Conservation (phyloP, 2,113 vertebrate genomes). For the Hemiscyllium ocellatum region DNA sequence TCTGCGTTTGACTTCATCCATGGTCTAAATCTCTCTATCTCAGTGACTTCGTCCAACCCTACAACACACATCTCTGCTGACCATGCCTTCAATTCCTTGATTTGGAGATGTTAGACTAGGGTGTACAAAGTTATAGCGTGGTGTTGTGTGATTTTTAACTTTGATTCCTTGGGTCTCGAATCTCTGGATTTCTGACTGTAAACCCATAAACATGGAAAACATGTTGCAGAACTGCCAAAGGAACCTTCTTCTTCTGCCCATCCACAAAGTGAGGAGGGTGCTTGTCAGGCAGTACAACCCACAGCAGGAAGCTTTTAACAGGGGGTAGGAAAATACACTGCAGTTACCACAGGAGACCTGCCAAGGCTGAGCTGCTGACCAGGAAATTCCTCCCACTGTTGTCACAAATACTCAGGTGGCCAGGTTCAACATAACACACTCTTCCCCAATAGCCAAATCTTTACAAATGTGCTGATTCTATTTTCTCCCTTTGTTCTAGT, state of each 20-base stretch:
- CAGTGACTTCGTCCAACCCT: neutral
- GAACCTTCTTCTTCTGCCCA: neutral
- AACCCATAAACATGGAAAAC: neutral
- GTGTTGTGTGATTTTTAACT: too few species aligned
- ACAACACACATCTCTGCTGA: neutral
- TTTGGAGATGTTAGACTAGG: too few species aligned
- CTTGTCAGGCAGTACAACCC: too few species aligned
- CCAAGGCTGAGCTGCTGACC: too few species aligned
- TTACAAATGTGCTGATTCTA: neutral
- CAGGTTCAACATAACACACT: neutral
- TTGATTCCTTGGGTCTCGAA: neutral
- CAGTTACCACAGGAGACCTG: too few species aligned
- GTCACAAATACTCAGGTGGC: too few species aligned
- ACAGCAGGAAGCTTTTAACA: too few species aligned
- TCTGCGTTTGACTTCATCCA: neutral
- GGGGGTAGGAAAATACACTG: too few species aligned
- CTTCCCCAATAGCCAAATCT: neutral
- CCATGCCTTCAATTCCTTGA: neutral
- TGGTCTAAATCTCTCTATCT: neutral
- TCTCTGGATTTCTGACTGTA: neutral
- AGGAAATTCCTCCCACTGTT: too few species aligned
- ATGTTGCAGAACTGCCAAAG: neutral
- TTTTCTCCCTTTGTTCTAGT: neutral
- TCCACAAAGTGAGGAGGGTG: too few species aligned
- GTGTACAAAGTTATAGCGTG: too few species aligned